phyloP scores from a whole-genome alignment of 2,797 vertebrate species.

The Anomalospiza imberbis region DNA sequence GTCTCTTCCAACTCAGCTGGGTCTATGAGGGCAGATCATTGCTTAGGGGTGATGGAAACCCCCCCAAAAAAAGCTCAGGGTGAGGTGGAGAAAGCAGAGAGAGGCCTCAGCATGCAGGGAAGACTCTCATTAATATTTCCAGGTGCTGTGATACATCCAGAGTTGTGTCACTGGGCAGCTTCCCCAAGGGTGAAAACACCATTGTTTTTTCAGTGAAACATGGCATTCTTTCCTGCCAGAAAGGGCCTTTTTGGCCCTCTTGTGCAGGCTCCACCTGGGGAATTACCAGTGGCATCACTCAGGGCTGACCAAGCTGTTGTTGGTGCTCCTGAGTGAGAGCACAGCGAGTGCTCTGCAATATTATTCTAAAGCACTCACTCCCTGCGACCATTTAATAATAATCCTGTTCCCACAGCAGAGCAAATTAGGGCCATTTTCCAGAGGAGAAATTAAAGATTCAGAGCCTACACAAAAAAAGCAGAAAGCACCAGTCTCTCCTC shows the following conservation, averaged over 20 bases:
- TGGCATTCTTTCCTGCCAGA: background rate
- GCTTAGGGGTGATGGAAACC: background rate
- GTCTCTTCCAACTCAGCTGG: background rate
- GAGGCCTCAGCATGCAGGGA: background rate
- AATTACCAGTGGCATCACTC: background rate
- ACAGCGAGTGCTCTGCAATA: background rate
- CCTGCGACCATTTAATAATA: background rate
- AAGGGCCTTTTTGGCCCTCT: background rate
- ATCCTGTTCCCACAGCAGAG: background rate
- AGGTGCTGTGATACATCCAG: background rate
- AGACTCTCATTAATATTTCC: rapidly evolving
- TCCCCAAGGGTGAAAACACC: background rate
- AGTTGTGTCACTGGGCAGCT: background rate
- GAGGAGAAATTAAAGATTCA: background rate
- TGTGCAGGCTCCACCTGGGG: rapidly evolving
- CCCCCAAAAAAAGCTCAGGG: background rate
- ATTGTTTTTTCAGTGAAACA: background rate
- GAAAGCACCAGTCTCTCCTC: background rate
- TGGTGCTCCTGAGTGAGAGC: background rate
- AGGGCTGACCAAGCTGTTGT: background rate
- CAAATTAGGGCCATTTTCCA: background rate
- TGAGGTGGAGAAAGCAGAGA: background rate
- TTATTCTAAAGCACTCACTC: background rate
- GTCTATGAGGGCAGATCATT: background rate
- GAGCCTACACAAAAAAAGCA: background rate